Evolutionary conservation across 2,113 vertebrate genomes (phyloP).

Genomic region (Plecturocebus donacophilus): DNA sequence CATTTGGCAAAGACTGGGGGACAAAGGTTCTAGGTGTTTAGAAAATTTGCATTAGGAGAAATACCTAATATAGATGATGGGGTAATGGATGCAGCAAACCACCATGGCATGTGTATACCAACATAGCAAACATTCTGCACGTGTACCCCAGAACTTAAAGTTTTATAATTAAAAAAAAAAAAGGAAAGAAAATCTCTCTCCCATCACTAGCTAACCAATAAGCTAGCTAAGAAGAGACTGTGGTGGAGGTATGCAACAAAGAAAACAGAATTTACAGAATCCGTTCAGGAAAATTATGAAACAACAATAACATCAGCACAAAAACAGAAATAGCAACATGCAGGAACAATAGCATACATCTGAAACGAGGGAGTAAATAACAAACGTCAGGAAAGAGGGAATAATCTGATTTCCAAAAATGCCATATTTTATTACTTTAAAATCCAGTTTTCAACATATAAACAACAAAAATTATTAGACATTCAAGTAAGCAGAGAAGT

Average conservation of each 20-base stretch:
- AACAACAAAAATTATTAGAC: neutral
- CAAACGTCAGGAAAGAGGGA: neutral
- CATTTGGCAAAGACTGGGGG: neutral
- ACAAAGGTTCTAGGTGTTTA: no score
- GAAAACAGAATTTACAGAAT: neutral
- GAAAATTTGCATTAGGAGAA: neutral
- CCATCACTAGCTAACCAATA: neutral
- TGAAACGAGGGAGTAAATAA: no score
- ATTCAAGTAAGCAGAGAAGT: no score
- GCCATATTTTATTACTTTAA: neutral
- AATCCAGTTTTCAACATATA: neutral
- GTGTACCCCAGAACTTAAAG: no score
- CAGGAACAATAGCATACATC: neutral
- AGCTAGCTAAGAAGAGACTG: neutral
- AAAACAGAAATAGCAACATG: neutral
- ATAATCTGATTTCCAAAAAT: accelerated
- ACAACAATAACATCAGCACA: neutral
- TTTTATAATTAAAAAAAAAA: no score
- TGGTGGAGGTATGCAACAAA: neutral
- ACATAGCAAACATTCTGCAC: no score
- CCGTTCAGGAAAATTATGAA: neutral
- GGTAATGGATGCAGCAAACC: no score
- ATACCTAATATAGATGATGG: no score
- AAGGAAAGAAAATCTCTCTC: neutral
- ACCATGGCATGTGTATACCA: no score